These are phyloP conservation scores for Paramacrobiotus metropolitanus DNA, from an alignment of 1,140 invertebrate genomes.

Conservation along the genomic window DNA sequence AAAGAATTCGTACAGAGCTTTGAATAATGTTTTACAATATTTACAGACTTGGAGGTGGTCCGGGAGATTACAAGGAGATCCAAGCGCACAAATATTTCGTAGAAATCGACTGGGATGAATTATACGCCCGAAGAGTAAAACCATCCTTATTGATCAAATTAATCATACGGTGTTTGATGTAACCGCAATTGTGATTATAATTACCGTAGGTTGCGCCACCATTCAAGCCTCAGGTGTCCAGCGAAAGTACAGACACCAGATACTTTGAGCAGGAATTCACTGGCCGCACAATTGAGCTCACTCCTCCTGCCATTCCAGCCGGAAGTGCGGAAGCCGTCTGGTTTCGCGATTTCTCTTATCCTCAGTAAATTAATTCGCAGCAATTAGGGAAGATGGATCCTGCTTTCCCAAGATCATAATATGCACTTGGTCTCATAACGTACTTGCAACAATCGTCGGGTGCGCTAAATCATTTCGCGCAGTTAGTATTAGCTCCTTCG, in stretches of 20 bases:
- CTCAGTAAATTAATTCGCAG: too few relatives aligned
- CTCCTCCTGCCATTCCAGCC: slow-evolving; percentile 41
- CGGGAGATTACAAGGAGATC: slow-evolving; percentile 72
- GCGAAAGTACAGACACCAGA: slow-evolving; percentile 70
- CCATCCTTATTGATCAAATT: background rate
- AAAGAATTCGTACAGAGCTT: too few relatives aligned
- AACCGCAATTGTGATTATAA: background rate
- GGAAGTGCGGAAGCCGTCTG: background rate
- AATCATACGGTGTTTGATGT: background rate
- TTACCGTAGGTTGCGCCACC: slow-evolving; percentile 25
- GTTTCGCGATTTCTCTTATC: background rate
- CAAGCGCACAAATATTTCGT: slow-evolving; percentile 73
- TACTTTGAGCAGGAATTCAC: slow-evolving; percentile 87
- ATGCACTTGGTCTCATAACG: too few relatives aligned
- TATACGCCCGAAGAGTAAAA: slow-evolving; percentile 47
- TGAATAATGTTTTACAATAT: too few relatives aligned
- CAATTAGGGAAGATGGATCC: too few relatives aligned
- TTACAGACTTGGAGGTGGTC: slow-evolving; percentile 54
- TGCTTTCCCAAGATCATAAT: too few relatives aligned
- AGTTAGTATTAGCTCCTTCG: too few relatives aligned
- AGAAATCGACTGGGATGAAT: slow-evolving; percentile 65
- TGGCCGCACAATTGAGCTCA: slow-evolving; percentile 81
- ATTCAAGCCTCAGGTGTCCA: slow-evolving; percentile 83
- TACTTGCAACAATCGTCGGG: too few relatives aligned
- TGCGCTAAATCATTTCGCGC: too few relatives aligned